Percentiles rank a stretch among this genome's conserved stretches.
These are phyloP conservation scores for Raja brachyura DNA, from an alignment of 2,113 vertebrate species.

Conservation along the genomic window DNA sequence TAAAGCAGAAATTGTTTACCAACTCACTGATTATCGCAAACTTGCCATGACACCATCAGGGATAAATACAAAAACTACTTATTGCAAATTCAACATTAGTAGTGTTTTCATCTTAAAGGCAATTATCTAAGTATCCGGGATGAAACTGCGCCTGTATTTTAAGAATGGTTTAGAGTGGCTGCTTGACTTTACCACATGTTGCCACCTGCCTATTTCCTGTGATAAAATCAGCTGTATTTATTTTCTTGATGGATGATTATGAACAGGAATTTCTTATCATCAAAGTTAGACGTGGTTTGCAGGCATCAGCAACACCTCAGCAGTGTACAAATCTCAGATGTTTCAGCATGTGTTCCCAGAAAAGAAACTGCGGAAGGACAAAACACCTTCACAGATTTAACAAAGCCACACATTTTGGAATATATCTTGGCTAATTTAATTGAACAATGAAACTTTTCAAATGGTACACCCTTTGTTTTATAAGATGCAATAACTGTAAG, in stretches of 20 bases:
- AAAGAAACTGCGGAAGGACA: slow-evolving; percentile 18
- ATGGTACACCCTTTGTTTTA: background rate
- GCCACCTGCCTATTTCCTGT: slow-evolving; percentile 15
- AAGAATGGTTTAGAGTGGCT: background rate
- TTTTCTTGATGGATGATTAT: slow-evolving; percentile 3
- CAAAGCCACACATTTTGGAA: background rate
- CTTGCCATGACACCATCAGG: background rate
- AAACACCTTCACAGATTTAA: background rate
- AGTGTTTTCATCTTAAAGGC: background rate
- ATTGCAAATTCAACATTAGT: background rate
- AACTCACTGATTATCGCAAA: background rate
- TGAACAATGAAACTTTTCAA: background rate
- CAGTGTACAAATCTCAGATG: background rate
- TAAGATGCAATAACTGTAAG: background rate
- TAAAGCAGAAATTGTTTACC: background rate
- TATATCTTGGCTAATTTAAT: background rate
- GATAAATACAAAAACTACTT: background rate
- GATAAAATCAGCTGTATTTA: slow-evolving; percentile 30
- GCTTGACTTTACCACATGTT: background rate
- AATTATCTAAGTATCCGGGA: background rate
- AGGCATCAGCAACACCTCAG: background rate
- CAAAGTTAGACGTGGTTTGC: background rate
- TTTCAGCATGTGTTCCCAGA: background rate
- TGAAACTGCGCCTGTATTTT: background rate
- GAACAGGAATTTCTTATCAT: slow-evolving; percentile 33